These are phyloP conservation scores for Neocrepidodera transversa DNA, from an alignment of 2,888 invertebrate genomes.

Conservation along the genomic window DNA sequence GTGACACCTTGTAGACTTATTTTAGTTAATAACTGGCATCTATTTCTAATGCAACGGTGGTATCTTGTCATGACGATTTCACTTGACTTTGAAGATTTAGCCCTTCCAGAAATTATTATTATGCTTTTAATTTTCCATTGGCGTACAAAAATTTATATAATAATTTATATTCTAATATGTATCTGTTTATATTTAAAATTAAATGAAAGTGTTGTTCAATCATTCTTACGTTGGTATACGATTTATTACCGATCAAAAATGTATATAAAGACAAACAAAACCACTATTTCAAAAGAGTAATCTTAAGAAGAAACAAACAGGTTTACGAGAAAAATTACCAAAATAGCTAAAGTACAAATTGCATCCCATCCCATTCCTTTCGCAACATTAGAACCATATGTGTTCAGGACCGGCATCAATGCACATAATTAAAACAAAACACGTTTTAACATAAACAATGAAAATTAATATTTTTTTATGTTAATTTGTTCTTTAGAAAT, in stretches of 20 bases:
- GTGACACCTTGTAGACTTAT: conserved; percentile 10
- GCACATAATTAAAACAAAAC: too few relatives aligned
- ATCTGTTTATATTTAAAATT: background rate
- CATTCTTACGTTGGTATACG: too few relatives aligned
- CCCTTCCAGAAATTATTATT: conserved; percentile 8
- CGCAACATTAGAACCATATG: too few relatives aligned
- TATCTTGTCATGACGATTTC: conserved; percentile 1
- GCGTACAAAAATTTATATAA: background rate
- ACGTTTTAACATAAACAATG: too few relatives aligned
- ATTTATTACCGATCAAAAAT: too few relatives aligned
- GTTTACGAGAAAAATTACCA: conserved; percentile 13
- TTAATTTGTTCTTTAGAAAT: too few relatives aligned
- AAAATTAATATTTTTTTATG: too few relatives aligned
- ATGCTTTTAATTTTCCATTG: conserved; percentile 2
- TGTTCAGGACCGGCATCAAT: too few relatives aligned
- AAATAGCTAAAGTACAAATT: conserved; percentile 7
- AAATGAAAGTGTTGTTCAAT: too few relatives aligned
- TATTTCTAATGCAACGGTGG: conserved; percentile 12
- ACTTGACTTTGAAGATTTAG: conserved; percentile 9
- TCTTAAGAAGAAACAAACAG: conserved; percentile 12
- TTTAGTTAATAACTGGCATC: conserved; percentile 16
- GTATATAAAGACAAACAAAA: background rate
- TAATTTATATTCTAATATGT: background rate
- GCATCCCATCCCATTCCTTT: too few relatives aligned
- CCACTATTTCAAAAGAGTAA: conserved; percentile 11